phyloP scores from a whole-genome alignment of 2,113 vertebrate genomes.

The Todiramphus saurophagus region DNA sequence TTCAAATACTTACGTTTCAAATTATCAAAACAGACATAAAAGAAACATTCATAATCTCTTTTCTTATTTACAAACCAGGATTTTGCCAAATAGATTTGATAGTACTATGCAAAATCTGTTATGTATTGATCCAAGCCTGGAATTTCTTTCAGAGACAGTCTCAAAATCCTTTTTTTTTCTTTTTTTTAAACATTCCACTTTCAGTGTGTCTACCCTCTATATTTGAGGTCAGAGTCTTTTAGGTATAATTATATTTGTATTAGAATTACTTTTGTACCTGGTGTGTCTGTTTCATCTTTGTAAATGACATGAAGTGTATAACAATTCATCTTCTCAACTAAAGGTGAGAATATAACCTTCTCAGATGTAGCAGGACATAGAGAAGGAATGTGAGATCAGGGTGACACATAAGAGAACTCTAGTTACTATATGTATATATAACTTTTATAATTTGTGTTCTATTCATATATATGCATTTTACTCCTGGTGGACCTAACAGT shows the following conservation, averaged over 20 bases:
- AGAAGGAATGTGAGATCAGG: background rate
- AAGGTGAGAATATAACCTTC: background rate
- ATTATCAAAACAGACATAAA: background rate
- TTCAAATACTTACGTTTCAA: background rate
- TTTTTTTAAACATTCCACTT: background rate
- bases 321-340: background rate
- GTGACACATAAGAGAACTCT: background rate
- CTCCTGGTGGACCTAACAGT: background rate
- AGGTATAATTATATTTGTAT: background rate
- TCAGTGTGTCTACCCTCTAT: background rate
- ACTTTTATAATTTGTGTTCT: background rate
- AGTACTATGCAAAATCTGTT: background rate
- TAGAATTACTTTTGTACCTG: background rate
- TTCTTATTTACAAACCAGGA: background rate
- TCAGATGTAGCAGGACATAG: background rate
- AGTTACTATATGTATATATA: background rate
- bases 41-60: background rate
- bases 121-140: background rate
- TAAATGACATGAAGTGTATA: background rate
- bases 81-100: background rate
- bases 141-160: background rate
- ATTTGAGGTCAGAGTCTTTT: background rate
- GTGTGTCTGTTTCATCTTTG: background rate
- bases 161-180: background rate
- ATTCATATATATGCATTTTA: background rate